These are phyloP conservation scores for Hyppa rectilinea DNA, from an alignment of 2,888 invertebrate species.

Conservation along the genomic window DNA sequence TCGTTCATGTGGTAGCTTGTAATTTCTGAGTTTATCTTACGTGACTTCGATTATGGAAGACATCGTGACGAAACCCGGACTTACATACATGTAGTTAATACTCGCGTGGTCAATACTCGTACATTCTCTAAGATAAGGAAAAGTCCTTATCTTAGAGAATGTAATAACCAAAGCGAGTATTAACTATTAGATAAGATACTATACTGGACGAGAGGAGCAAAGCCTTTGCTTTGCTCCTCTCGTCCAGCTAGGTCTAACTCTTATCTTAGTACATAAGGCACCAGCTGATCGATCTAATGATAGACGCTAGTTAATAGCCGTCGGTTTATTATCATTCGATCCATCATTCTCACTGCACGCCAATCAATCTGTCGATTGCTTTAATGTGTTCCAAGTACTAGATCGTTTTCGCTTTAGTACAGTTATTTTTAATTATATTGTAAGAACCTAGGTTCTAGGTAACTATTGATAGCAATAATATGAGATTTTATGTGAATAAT, in stretches of 20 bases:
- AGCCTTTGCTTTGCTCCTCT: neutral
- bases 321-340: constrained; percentile 46
- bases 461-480: neutral
- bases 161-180: too few species aligned
- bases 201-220: too few species aligned
- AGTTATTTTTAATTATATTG: neutral
- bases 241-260: neutral
- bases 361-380: constrained; percentile 42
- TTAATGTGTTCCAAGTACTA: constrained; percentile 10
- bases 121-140: too few species aligned
- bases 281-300: constrained; percentile 15
- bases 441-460: too few species aligned
- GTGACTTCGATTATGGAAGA: neutral
- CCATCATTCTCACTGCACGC: constrained; percentile 54
- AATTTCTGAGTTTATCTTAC: neutral
- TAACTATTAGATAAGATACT: too few species aligned
- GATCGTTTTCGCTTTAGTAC: constrained; percentile 2
- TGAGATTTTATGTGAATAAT: neutral
- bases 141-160: too few species aligned
- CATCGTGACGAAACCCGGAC: neutral
- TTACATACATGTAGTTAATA: neutral
- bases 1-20: neutral
- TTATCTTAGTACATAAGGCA: neutral
- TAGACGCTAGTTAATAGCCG: constrained; percentile 19
- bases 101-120: neutral